phyloP scores from a whole-genome alignment of 2,888 invertebrate genomes.

The Apantesis nais region DNA sequence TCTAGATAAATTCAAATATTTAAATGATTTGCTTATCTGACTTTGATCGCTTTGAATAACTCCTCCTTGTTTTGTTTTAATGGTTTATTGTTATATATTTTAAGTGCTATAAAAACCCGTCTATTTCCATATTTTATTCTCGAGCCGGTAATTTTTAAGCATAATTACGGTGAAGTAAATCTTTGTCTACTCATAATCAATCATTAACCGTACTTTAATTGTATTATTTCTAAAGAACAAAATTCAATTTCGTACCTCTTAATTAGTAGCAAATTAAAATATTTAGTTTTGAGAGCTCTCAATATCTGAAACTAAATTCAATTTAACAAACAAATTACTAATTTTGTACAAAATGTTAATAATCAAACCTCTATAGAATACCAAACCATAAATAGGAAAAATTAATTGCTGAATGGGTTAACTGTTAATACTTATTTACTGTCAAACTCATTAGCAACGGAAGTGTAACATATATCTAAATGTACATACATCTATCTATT shows the following conservation, averaged over 20 bases:
- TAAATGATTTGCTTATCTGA: accelerated
- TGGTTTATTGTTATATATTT: not conserved
- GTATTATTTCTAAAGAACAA: slow-evolving; percentile 5
- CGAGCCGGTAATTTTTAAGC: not conserved
- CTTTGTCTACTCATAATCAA: not conserved
- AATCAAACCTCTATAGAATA: not conserved
- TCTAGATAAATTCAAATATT: too few species aligned
- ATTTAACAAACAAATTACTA: slow-evolving; percentile 24
- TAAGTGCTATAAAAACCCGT: not conserved
- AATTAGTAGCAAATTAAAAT: slow-evolving; percentile 22
- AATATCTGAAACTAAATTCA: slow-evolving; percentile 21
- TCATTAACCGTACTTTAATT: not conserved
- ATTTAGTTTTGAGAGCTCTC: slow-evolving; percentile 25
- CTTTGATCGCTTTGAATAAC: not conserved
- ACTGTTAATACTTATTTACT: not conserved
- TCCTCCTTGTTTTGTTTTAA: not conserved
- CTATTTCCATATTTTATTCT: not conserved
- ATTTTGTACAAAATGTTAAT: slow-evolving; percentile 8
- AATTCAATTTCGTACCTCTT: slow-evolving; percentile 9
- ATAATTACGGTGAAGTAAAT: not conserved
- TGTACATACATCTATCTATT: too few species aligned
- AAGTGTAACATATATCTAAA: too few species aligned
- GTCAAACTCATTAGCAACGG: too few species aligned
- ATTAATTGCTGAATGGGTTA: not conserved
- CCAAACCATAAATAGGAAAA: not conserved